phyloP scores from a whole-genome alignment of 2,113 vertebrate species.

The Brachypodius melanocephalos region DNA sequence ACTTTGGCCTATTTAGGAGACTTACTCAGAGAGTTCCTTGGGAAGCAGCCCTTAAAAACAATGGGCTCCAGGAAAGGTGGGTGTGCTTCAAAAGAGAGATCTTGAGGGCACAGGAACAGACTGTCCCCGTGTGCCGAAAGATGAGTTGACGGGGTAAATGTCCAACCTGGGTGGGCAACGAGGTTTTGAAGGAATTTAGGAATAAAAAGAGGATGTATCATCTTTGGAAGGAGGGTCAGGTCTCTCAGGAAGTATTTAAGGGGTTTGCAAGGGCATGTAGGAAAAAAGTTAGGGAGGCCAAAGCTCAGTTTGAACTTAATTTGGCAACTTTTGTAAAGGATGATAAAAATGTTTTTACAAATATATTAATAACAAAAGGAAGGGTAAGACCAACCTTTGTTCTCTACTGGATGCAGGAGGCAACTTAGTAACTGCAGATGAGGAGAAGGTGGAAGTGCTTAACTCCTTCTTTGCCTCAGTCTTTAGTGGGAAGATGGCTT shows the following conservation, averaged over 20 bases:
- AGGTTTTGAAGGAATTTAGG: background rate
- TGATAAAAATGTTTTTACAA: background rate
- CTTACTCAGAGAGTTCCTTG: background rate
- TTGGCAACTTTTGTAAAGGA: background rate
- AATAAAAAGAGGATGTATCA: background rate
- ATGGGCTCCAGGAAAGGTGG: background rate
- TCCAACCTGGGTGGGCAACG: background rate
- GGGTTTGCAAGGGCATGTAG: background rate
- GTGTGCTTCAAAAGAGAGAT: background rate
- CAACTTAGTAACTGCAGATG: background rate
- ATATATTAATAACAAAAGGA: background rate
- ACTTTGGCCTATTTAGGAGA: background rate
- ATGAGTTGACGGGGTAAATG: fast-evolving
- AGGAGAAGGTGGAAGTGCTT: background rate
- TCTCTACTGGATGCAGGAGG: background rate
- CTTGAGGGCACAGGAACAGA: background rate
- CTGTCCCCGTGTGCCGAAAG: too few species aligned
- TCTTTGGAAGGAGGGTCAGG: background rate
- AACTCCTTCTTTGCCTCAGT: background rate
- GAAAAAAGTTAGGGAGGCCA: background rate
- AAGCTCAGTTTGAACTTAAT: background rate
- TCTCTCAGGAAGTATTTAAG: background rate
- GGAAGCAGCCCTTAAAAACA: background rate
- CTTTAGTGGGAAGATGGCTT: background rate
- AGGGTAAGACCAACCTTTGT: background rate